phyloP scores from a whole-genome alignment of 2,888 invertebrate genomes.

The Rhingia rostrata region DNA sequence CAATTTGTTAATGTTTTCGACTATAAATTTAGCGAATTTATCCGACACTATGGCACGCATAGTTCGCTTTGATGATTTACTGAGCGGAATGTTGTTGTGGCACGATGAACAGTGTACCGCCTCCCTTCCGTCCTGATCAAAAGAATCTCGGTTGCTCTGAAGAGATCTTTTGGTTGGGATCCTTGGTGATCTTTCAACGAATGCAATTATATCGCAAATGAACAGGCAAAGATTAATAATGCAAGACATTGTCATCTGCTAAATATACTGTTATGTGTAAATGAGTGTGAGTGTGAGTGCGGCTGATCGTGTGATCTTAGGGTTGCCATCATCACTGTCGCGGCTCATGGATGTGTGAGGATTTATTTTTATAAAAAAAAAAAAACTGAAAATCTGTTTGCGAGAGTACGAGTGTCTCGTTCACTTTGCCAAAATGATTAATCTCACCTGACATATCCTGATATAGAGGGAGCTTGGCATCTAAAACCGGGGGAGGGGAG shows the following conservation, averaged over 20 bases:
- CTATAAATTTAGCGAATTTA: slow-evolving; percentile 74
- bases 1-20: slow-evolving; percentile 75
- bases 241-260: slow-evolving; percentile 73
- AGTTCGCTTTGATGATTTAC: slow-evolving; percentile 75
- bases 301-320: slow-evolving; percentile 9
- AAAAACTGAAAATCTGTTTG: slow-evolving; percentile 17
- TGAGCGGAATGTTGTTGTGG: slow-evolving; percentile 66
- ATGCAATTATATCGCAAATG: slow-evolving; percentile 73
- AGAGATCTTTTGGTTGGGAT: slow-evolving; percentile 7
- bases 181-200: slow-evolving; percentile 72
- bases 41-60: slow-evolving; percentile 73
- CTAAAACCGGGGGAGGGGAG: background rate
- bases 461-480: slow-evolving; percentile 31
- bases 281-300: background rate
- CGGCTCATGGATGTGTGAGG: background rate
- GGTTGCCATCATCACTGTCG: slow-evolving; percentile 51
- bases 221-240: slow-evolving; percentile 73
- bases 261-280: slow-evolving; percentile 52
- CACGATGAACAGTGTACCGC: slow-evolving; percentile 13
- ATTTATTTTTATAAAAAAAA: slow-evolving; percentile 35
- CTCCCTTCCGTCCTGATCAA: no score
- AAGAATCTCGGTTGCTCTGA: background rate
- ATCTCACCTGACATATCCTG: slow-evolving; percentile 70
- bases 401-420: slow-evolving; percentile 37
- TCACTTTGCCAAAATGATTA: slow-evolving; percentile 67